Percentiles rank a stretch among this genome's conserved stretches.
These are phyloP conservation scores for Cephus nigrinus DNA, from an alignment of 2,888 invertebrate genomes.

Conservation along the genomic window DNA sequence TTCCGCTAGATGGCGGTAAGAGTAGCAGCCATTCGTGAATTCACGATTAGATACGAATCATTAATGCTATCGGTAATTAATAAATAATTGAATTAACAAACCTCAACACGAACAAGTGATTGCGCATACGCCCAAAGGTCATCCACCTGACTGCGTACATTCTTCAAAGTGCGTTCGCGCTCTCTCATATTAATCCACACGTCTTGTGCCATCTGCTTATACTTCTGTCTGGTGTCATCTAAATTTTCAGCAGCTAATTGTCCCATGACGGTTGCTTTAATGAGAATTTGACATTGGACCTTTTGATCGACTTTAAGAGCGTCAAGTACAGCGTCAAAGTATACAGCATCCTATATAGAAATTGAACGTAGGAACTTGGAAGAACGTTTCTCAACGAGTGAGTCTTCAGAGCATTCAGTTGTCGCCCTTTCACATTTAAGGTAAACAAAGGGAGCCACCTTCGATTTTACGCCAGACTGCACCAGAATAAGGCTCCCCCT, in stretches of 20 bases:
- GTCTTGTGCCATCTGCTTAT: constrained; percentile 70
- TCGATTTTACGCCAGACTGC: background rate
- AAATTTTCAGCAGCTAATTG: constrained; percentile 76
- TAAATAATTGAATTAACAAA: constrained; percentile 38
- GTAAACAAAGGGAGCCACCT: background rate
- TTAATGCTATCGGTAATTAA: constrained; percentile 53
- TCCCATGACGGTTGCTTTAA: constrained; percentile 75
- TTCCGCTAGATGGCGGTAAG: background rate
- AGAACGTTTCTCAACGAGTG: background rate
- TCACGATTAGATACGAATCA: background rate
- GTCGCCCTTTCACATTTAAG: background rate
- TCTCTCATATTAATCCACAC: constrained; percentile 75
- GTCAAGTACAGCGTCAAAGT: constrained; percentile 73
- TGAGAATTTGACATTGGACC: constrained; percentile 73
- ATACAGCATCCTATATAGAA: constrained; percentile 71
- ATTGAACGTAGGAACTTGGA: background rate
- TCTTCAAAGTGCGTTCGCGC: constrained; percentile 70
- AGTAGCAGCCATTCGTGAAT: background rate
- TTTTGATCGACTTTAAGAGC: constrained; percentile 71
- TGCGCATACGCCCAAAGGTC: constrained; percentile 65
- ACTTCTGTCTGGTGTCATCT: constrained; percentile 73
- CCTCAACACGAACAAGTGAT: constrained; percentile 66
- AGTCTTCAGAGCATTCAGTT: background rate
- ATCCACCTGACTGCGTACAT: constrained; percentile 65
- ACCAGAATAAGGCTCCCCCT: background rate